Percentiles rank a stretch among this genome's conserved stretches.
Evolutionary conservation across 2,113 vertebrate species (phyloP).

Genomic region (Misgurnus mizolepis): DNA sequence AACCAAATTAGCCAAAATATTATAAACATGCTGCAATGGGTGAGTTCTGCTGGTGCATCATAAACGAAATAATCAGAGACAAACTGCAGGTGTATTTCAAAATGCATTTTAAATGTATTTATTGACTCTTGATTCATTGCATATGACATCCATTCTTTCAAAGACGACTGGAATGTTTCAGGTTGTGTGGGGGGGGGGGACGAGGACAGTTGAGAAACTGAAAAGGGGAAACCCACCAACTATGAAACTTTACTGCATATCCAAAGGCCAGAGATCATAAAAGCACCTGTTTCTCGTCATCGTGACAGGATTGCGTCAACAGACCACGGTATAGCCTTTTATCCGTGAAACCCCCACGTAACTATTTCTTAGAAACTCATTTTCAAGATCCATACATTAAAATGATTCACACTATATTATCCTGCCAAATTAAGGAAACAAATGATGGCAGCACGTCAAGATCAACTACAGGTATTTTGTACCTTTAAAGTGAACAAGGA

Average conservation of each 20-base stretch:
- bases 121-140: slow-evolving; percentile 84
- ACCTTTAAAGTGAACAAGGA: slow-evolving; percentile 98
- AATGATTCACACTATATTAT: slow-evolving; percentile 99
- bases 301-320: slow-evolving; percentile 80
- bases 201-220: slow-evolving; percentile 9
- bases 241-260: slow-evolving; percentile 97
- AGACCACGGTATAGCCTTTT: slow-evolving; percentile 92
- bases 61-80: slow-evolving; percentile 76
- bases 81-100: slow-evolving; percentile 63
- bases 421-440: slow-evolving; percentile 96
- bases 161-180: slow-evolving; percentile 91
- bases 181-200: neutral
- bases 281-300: slow-evolving; percentile 85
- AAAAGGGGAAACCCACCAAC: slow-evolving; percentile 89
- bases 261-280: slow-evolving; percentile 81
- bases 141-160: slow-evolving; percentile 85
- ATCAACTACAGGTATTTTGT: slow-evolving; percentile 87
- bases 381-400: slow-evolving; percentile 76
- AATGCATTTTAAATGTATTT: slow-evolving; percentile 49
- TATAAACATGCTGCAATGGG: neutral
- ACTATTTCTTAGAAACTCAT: slow-evolving; percentile 78
- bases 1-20: neutral
- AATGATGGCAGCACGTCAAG: slow-evolving; percentile 94
- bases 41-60: neutral
- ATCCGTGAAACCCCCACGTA: slow-evolving; percentile 86